Percentiles rank a stretch among this genome's conserved stretches.
Conservation (phyloP, 2,113 vertebrate species). For the Ivindomyrus marchei region DNA sequence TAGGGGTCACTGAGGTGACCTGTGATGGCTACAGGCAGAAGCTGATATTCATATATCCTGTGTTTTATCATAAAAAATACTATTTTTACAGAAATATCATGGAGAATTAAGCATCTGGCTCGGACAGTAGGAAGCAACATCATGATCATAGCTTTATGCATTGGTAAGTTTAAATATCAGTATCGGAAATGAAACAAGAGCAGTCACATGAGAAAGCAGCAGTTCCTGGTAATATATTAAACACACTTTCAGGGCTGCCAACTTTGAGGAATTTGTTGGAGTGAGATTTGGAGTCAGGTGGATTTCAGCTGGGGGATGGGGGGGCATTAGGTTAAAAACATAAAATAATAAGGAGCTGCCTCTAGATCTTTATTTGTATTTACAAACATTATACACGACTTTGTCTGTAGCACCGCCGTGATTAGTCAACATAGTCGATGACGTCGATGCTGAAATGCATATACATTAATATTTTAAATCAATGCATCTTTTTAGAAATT, state of each 20-base stretch:
- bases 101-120: not conserved
- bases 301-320: not conserved
- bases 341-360: not conserved
- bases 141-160: not conserved
- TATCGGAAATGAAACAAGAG: not conserved
- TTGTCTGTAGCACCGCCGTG: too few relatives aligned
- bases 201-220: not conserved
- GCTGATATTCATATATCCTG: not conserved
- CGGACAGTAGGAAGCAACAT: not conserved
- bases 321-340: not conserved
- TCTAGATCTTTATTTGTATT: not conserved
- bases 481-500: too few relatives aligned
- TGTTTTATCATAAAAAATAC: not conserved
- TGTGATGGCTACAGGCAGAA: not conserved
- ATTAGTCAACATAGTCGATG: too few relatives aligned
- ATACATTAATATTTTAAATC: too few relatives aligned
- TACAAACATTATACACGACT: not conserved
- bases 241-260: not conserved
- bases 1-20: not conserved
- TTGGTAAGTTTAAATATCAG: not conserved
- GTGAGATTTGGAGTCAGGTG: not conserved
- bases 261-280: not conserved
- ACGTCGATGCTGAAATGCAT: too few relatives aligned
- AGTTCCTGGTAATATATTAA: not conserved
- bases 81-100: not conserved